Conservation (phyloP, 2,797 vertebrate species). For the Sphenopsis melanotis region DNA sequence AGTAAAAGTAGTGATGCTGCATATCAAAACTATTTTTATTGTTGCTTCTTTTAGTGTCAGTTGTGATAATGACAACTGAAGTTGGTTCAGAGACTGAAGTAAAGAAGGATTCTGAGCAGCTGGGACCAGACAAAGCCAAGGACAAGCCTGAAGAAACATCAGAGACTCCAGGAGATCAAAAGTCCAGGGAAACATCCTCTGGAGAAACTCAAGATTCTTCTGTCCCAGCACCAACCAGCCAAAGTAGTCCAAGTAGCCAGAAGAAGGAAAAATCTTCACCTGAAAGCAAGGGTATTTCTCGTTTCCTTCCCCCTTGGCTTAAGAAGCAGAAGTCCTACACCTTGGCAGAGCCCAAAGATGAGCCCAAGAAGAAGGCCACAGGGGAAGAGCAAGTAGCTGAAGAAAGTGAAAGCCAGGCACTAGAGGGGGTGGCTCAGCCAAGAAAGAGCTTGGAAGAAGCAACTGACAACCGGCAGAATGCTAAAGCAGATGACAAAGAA, state of each 20-base stretch:
- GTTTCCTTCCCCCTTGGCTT: slow-evolving; percentile 94
- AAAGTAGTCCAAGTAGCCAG: slow-evolving; percentile 63
- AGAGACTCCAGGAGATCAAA: slow-evolving; percentile 58
- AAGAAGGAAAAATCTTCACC: slow-evolving; percentile 76
- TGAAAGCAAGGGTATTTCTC: slow-evolving; percentile 87
- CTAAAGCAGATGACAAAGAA: slow-evolving; percentile 66
- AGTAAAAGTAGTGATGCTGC: neutral
- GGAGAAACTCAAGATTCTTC: slow-evolving; percentile 54
- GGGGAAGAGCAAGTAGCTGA: slow-evolving; percentile 64
- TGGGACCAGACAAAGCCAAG: slow-evolving; percentile 61
- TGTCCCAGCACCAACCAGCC: slow-evolving; percentile 24
- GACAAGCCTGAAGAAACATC: slow-evolving; percentile 62
- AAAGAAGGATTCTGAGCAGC: slow-evolving; percentile 79
- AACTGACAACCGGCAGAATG: slow-evolving; percentile 52
- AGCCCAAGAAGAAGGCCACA: slow-evolving; percentile 64
- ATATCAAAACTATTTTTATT: neutral
- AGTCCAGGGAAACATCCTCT: slow-evolving; percentile 18
- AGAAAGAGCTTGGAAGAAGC: slow-evolving; percentile 72
- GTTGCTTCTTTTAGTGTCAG: slow-evolving; percentile 72
- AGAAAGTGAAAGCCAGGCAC: slow-evolving; percentile 62
- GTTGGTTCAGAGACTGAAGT: slow-evolving; percentile 85
- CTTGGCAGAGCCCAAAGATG: slow-evolving; percentile 80
- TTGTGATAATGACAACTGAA: slow-evolving; percentile 90
- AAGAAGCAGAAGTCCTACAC: slow-evolving; percentile 94
- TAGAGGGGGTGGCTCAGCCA: slow-evolving; percentile 56